These are phyloP conservation scores for Dusona sp. DNA, from an alignment of 2,888 invertebrate species.

Conservation along the genomic window DNA sequence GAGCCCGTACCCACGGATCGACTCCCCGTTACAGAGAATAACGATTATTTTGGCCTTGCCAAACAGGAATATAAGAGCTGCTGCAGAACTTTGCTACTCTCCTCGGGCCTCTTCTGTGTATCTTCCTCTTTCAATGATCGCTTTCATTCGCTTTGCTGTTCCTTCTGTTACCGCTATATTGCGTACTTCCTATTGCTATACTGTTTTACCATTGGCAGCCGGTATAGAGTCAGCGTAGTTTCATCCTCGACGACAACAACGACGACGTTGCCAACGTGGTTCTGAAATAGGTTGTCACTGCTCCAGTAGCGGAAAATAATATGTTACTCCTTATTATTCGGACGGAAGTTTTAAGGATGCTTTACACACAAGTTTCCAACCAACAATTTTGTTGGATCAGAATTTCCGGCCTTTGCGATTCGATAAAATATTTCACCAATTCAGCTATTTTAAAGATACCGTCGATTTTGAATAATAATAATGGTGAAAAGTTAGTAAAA, in stretches of 20 bases:
- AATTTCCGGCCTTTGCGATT: background rate
- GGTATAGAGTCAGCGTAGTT: conserved; percentile 44
- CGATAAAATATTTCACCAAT: background rate
- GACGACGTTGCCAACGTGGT: conserved; percentile 67
- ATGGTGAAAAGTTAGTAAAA: no score
- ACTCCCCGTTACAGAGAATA: conserved; percentile 75
- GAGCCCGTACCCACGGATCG: conserved; percentile 70
- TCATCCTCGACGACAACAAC: conserved; percentile 32
- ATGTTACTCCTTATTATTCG: conserved; percentile 81
- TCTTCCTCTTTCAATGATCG: conserved; percentile 64
- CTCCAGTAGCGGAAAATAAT: conserved; percentile 79
- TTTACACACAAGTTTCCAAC: conserved; percentile 72
- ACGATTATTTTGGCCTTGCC: conserved; percentile 80
- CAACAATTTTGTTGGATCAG: background rate
- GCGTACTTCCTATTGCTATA: conserved; percentile 52
- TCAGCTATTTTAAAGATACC: no score
- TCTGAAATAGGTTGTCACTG: conserved; percentile 80
- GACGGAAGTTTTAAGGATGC: conserved; percentile 81
- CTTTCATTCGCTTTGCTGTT: conserved; percentile 32
- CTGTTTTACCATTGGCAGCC: conserved; percentile 57
- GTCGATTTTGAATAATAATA: no score
- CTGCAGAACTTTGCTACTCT: conserved; percentile 63
- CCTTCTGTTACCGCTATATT: conserved; percentile 47
- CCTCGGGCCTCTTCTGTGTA: conserved; percentile 61
- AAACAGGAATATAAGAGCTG: conserved; percentile 76